phyloP scores from a whole-genome alignment of 2,888 invertebrate genomes.

The Caenorhabditis sp. region DNA sequence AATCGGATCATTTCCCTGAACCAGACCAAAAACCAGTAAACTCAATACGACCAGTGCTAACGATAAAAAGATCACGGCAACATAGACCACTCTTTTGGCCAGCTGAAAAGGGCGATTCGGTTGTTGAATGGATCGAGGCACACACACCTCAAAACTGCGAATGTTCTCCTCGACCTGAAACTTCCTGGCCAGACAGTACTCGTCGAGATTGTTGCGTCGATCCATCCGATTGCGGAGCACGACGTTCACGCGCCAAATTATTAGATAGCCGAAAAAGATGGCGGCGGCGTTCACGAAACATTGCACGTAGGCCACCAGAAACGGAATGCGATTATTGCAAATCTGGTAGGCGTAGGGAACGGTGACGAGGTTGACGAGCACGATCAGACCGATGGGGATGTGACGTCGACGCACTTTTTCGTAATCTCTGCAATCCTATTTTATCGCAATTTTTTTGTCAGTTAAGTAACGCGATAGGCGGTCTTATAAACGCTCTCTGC shows the following conservation, averaged over 20 bases:
- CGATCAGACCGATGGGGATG: constrained; percentile 21
- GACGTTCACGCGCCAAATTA: constrained; percentile 7
- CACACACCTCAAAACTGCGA: constrained; percentile 10
- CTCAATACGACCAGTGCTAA: background rate
- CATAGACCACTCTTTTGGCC: background rate
- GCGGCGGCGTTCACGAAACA: constrained; percentile 23
- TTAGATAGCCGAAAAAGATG: constrained; percentile 25
- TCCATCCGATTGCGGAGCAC: constrained; percentile 11
- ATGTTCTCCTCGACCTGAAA: constrained; percentile 39
- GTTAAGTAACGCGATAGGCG: background rate
- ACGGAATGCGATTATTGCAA: constrained; percentile 25
- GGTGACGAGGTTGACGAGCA: constrained; percentile 26
- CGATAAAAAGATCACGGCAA: constrained; percentile 12
- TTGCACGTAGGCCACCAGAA: constrained; percentile 20
- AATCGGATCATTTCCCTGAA: constrained; percentile 1
- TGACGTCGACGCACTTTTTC: constrained; percentile 14
- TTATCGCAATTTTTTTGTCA: background rate
- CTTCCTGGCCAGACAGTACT: constrained; percentile 19
- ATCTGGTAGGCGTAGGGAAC: constrained; percentile 28
- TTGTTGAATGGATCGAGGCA: too few relatives aligned
- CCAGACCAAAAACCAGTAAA: constrained; percentile 6
- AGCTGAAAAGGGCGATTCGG: constrained; percentile 20
- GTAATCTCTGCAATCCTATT: constrained; percentile 40
- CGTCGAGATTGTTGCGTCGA: background rate
- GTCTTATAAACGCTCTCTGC: background rate